Conservation (phyloP, 2,797 vertebrate genomes). For the Gymnoscopelus microlampas region DNA sequence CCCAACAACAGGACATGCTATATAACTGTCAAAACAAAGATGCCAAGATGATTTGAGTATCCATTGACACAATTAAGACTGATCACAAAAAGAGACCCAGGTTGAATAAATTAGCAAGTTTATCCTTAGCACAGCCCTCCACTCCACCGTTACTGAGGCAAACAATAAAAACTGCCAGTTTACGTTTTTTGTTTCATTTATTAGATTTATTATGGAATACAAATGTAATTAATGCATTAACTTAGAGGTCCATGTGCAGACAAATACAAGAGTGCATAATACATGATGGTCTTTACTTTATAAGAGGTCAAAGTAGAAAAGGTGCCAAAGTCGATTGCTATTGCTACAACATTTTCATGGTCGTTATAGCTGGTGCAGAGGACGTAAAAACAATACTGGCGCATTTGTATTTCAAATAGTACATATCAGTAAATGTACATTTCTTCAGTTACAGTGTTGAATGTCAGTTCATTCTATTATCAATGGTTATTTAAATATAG, state of each 20-base stretch:
- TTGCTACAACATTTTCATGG: slow-evolving; percentile 6
- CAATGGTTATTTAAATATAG: background rate
- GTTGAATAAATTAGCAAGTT: too few species aligned
- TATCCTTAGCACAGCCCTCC: background rate
- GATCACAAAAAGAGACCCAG: background rate
- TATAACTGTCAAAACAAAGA: slow-evolving; percentile 9
- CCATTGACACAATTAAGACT: background rate
- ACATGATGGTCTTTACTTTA: slow-evolving; percentile 6
- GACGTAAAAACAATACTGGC: background rate
- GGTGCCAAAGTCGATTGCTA: slow-evolving; percentile 1
- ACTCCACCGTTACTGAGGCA: background rate
- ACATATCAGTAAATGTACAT: background rate
- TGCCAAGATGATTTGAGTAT: background rate
- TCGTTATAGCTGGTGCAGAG: slow-evolving; percentile 26
- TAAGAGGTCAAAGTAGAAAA: background rate
- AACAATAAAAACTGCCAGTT: background rate
- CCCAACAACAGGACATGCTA: background rate
- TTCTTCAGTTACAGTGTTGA: background rate
- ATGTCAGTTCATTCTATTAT: background rate
- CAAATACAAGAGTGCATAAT: slow-evolving; percentile 17
- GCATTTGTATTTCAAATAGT: background rate
- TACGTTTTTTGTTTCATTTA: background rate
- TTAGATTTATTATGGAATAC: slow-evolving; percentile 41
- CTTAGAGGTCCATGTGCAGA: background rate
- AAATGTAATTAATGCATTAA: slow-evolving; percentile 21